Evolutionary conservation across 30 jellyfish, hydroid and myxozoan genomes (phyloP), one percentile per base, ranked within the genome.

Genomic region (Hydractinia echinata): DNA sequence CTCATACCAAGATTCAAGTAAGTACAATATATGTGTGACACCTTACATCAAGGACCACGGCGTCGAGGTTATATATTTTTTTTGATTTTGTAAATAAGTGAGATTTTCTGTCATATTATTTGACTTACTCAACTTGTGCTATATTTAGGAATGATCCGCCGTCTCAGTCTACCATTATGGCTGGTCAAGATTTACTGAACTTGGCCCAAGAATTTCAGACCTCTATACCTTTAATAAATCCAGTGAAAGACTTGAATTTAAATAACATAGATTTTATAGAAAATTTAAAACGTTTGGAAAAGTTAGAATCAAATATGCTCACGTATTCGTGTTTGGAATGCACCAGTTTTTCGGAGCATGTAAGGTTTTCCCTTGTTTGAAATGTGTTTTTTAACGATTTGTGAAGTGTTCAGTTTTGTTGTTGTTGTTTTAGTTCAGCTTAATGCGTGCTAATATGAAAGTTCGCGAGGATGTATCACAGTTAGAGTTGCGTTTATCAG

Each of bases 1-100:
- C 82, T 82, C 82, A 76, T 92, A 11, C 98, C 98, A 16, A 84
- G 98, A 51, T 92, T 92, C 84, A 83, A 96, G 98, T 86, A 58
- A 67, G 73, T 14, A 14, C 39, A 7, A 39, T 13, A 39, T 19
- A 58, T 58, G 69, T 58, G 69, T 30, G 44, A 30, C 44, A 30
- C 44, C 44, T 30, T 30, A 30, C 44, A 30, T 30, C 2, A 30
- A 30, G 44, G 44, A 30, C 44, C 44, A 30, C 44, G 44, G 44
- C 44, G 44, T 30, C 44, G 44, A 2, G 44, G 44, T 30, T 30
- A 30, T 58, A 11, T 58, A 58, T 16, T 11, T 11, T 58, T 58
- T 58, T 58, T 16, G 19, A 58, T 58, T 58, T 16, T 58, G 69
- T 16, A 58, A 58, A 58, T 64, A 7, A 7, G 74, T 6, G 9